phyloP scores from a whole-genome alignment of 2,797 vertebrate species.

The Apogon hyalosoma region DNA sequence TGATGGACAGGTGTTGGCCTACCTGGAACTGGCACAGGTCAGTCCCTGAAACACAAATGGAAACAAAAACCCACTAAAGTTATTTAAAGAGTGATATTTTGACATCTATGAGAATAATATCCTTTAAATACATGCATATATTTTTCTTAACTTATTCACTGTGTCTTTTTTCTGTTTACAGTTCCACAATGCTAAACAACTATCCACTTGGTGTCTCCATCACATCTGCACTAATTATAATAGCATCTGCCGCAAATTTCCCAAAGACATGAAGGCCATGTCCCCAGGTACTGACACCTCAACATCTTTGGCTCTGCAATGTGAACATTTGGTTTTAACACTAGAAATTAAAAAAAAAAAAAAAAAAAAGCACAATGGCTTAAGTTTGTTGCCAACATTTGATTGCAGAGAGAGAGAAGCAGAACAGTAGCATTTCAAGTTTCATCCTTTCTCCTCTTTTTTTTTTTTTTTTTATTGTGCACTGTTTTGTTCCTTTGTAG shows the following conservation, averaged over 20 bases:
- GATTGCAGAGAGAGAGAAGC: slow-evolving; percentile 17
- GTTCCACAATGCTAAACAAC: slow-evolving; percentile 92
- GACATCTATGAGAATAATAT: no score
- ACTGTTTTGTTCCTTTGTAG: slow-evolving; percentile 65
- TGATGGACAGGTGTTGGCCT: slow-evolving; percentile 90
- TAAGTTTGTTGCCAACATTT: slow-evolving; percentile 28
- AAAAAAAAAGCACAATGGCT: neutral
- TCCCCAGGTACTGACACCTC: slow-evolving; percentile 81
- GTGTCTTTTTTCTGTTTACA: slow-evolving; percentile 48
- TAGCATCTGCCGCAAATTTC: slow-evolving; percentile 92
- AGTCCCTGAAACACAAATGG: slow-evolving; percentile 8
- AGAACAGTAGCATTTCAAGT: neutral
- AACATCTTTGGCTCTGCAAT: neutral
- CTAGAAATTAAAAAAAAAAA: neutral
- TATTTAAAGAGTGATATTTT: no score
- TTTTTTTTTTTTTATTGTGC: no score
- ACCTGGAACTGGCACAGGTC: slow-evolving; percentile 93
- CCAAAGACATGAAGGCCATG: slow-evolving; percentile 93
- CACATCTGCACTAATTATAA: slow-evolving; percentile 96
- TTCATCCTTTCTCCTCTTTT: neutral
- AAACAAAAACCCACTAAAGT: no score
- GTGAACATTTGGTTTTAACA: neutral
- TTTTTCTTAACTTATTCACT: neutral
- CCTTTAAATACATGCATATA: neutral
- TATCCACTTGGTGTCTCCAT: slow-evolving; percentile 92